Conservation (phyloP, 2,113 vertebrate species). For the Epinephelus cyanopodus region DNA sequence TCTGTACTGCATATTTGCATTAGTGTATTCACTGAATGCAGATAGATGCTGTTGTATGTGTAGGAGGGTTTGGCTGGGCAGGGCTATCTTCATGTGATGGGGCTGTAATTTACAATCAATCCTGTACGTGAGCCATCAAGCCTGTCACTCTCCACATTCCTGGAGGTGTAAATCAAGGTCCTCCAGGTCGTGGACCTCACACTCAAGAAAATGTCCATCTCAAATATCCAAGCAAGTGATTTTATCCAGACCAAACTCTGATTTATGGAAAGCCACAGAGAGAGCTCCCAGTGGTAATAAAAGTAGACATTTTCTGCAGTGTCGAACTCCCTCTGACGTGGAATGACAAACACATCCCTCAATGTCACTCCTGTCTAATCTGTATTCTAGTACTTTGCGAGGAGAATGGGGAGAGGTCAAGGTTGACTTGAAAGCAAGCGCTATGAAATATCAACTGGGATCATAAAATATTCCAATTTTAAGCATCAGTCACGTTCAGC, state of each 20-base stretch:
- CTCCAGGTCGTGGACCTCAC: not conserved
- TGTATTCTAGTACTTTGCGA: slow-evolving; percentile 6
- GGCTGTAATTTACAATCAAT: slow-evolving; percentile 20
- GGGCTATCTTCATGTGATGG: slow-evolving; percentile 13
- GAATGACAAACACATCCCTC: slow-evolving; percentile 47
- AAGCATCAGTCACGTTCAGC: slow-evolving; percentile 27
- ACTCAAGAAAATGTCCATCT: slow-evolving; percentile 15
- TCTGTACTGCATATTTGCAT: not conserved
- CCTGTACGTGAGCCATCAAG: not conserved
- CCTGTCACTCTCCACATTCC: slow-evolving; percentile 2
- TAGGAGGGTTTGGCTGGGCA: not conserved
- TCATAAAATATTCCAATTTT: slow-evolving; percentile 13
- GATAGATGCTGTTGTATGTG: not conserved
- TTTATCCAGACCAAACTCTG: slow-evolving; percentile 1
- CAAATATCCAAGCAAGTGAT: not conserved
- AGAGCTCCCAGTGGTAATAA: not conserved
- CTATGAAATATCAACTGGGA: slow-evolving; percentile 26
- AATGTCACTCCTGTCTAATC: slow-evolving; percentile 42
- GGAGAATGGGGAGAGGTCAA: slow-evolving; percentile 29
- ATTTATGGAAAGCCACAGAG: slow-evolving; percentile 4
- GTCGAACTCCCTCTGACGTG: slow-evolving; percentile 14
- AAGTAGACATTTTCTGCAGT: slow-evolving; percentile 13
- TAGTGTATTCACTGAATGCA: not conserved
- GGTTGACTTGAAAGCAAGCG: slow-evolving; percentile 13
- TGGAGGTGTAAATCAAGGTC: slow-evolving; percentile 37